Conservation (phyloP, 1,140 invertebrate species). For the Caerostris extrusa region DNA sequence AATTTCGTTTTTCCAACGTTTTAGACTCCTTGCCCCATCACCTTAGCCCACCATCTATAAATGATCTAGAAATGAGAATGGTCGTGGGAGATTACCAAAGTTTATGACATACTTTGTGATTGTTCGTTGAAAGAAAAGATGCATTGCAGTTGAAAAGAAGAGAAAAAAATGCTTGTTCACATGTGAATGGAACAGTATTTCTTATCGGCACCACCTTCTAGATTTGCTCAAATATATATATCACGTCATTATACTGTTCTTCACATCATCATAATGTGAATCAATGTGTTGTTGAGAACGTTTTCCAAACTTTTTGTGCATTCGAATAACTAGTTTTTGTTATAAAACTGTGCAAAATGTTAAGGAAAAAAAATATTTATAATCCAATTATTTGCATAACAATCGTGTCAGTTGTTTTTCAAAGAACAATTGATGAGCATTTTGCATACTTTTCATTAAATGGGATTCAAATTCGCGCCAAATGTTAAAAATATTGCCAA, state of each 20-base stretch:
- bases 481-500: too few species aligned
- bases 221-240: constrained; percentile 3
- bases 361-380: too few species aligned
- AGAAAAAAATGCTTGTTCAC: not conserved
- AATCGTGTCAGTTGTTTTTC: too few species aligned
- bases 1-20: constrained; percentile 41
- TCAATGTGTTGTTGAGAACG: not conserved
- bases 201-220: constrained; percentile 19
- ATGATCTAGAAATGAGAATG: constrained; percentile 69
- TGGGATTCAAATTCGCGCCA: too few species aligned
- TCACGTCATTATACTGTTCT: not conserved
- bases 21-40: constrained; percentile 62
- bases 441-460: too few species aligned
- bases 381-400: too few species aligned
- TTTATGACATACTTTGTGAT: constrained; percentile 61
- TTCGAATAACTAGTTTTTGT: too few species aligned
- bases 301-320: not conserved
- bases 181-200: constrained; percentile 16
- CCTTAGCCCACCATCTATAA: not conserved
- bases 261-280: not conserved
- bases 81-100: constrained; percentile 66
- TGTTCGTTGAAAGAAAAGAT: not conserved
- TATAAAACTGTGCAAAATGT: too few species aligned
- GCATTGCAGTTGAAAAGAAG: not conserved
- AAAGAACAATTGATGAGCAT: too few species aligned